Percentiles rank a stretch among this genome's conserved stretches.
Evolutionary conservation across 2,797 vertebrate genomes (phyloP).

Genomic region (Chrosomus eos): DNA sequence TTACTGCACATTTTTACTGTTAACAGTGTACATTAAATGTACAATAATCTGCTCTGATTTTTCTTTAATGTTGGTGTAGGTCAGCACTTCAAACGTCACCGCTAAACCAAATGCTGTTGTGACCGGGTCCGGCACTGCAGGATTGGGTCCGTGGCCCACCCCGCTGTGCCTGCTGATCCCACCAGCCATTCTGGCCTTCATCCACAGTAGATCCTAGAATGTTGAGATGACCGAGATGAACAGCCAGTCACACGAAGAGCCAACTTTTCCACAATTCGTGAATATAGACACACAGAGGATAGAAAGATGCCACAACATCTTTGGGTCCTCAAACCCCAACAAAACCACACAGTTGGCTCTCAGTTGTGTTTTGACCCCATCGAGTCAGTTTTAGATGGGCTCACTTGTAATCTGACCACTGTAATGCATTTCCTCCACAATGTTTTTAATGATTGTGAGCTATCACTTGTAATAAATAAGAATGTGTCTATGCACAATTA

Average conservation of each 20-base stretch:
- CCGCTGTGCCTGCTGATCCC: constrained; percentile 55
- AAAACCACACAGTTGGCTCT: background rate
- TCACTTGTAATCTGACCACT: background rate
- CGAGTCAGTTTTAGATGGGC: background rate
- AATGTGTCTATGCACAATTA: constrained; percentile 3
- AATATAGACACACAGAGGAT: background rate
- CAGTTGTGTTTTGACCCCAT: background rate
- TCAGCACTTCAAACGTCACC: rapidly evolving
- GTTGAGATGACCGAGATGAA: constrained; percentile 29
- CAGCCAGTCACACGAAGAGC: constrained; percentile 11
- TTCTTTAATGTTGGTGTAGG: background rate
- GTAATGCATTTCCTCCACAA: background rate
- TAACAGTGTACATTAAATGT: background rate
- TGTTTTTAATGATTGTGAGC: background rate
- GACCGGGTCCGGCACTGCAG: background rate
- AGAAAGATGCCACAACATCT: background rate
- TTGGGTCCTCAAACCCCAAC: background rate
- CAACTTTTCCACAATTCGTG: constrained; percentile 34
- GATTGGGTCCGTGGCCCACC: background rate
- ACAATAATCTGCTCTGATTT: background rate
- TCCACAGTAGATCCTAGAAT: constrained; percentile 51
- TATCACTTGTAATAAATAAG: background rate
- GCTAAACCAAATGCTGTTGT: rapidly evolving
- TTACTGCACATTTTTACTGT: background rate
- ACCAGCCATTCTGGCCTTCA: constrained; percentile 48